A percentile compares a stretch with the other conserved stretches of the same genome.
phyloP scores from a whole-genome alignment of 2,797 vertebrate genomes.

The Ptychadena robeensis region DNA sequence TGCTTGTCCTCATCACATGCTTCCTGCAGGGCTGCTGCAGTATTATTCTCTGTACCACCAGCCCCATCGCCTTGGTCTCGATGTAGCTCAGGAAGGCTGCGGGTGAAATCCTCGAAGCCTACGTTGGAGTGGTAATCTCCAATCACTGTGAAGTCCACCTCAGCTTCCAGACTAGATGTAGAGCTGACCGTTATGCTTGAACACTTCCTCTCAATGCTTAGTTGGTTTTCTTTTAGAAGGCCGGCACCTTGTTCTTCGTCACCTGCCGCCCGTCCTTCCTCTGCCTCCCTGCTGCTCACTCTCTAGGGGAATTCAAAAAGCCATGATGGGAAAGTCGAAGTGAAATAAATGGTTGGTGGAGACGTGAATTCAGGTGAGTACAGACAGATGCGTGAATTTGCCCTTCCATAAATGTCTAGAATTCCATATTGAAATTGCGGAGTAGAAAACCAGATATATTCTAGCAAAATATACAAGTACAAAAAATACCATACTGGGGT shows the following conservation, averaged over 20 bases:
- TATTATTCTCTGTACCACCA: slow-evolving; percentile 68
- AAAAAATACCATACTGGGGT: neutral
- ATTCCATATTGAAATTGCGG: neutral
- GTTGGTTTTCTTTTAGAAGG: slow-evolving; percentile 89
- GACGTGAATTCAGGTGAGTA: slow-evolving; percentile 25
- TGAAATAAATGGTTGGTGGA: slow-evolving; percentile 67
- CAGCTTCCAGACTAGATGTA: slow-evolving; percentile 94
- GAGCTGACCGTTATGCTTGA: slow-evolving; percentile 98
- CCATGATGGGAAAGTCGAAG: slow-evolving; percentile 63
- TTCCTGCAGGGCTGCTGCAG: slow-evolving; percentile 70
- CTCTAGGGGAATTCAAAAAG: slow-evolving; percentile 71
- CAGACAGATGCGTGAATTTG: slow-evolving; percentile 13
- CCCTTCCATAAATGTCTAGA: neutral
- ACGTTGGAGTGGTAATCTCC: slow-evolving; percentile 86
- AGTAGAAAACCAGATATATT: neutral
- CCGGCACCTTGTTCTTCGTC: slow-evolving; percentile 86
- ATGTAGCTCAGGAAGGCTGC: slow-evolving; percentile 85
- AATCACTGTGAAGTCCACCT: slow-evolving; percentile 96
- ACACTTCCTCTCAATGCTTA: slow-evolving; percentile 95
- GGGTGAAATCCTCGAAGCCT: slow-evolving; percentile 87
- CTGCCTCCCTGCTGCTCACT: slow-evolving; percentile 77
- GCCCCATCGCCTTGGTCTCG: slow-evolving; percentile 85
- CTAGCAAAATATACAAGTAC: neutral
- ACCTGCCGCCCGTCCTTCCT: slow-evolving; percentile 65
- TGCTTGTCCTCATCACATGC: slow-evolving; percentile 1